A percentile compares a stretch with the other conserved stretches of the same genome.
These are phyloP conservation scores for Noctua janthina DNA, from an alignment of 2,888 invertebrate species.

Conservation along the genomic window DNA sequence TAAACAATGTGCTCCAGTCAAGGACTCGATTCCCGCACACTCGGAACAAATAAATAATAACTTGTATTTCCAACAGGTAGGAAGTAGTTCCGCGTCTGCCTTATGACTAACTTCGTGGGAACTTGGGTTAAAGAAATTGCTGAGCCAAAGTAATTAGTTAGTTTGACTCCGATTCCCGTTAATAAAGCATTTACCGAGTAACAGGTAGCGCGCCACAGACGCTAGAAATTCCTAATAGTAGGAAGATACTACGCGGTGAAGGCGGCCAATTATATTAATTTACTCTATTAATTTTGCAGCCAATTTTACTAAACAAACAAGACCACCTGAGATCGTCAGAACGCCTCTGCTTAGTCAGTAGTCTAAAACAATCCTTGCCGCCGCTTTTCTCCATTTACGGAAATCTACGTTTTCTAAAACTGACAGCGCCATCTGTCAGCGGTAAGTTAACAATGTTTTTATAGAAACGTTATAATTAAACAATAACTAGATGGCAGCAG, in stretches of 20 bases:
- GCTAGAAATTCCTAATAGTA: neutral
- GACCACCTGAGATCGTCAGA: neutral
- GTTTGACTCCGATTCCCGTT: conserved; percentile 1
- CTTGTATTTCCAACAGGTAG: neutral
- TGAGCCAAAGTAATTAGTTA: conserved; percentile 4
- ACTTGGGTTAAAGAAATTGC: conserved; percentile 29
- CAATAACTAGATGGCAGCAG: neutral
- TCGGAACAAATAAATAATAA: neutral
- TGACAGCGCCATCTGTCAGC: neutral
- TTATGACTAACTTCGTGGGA: conserved; percentile 2
- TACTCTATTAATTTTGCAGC: neutral
- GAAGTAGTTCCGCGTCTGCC: neutral
- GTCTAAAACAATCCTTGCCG: neutral
- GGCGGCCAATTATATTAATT: neutral
- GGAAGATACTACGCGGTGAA: neutral
- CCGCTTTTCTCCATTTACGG: neutral
- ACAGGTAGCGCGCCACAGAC: neutral
- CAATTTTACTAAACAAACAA: neutral
- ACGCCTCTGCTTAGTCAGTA: neutral
- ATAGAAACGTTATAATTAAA: neutral
- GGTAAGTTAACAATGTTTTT: neutral
- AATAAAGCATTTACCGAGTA: neutral
- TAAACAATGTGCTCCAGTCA: neutral
- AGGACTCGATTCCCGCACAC: neutral
- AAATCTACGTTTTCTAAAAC: neutral